These are phyloP conservation scores for Crax fasciolata DNA, from an alignment of 2,797 vertebrate genomes.

Conservation along the genomic window DNA sequence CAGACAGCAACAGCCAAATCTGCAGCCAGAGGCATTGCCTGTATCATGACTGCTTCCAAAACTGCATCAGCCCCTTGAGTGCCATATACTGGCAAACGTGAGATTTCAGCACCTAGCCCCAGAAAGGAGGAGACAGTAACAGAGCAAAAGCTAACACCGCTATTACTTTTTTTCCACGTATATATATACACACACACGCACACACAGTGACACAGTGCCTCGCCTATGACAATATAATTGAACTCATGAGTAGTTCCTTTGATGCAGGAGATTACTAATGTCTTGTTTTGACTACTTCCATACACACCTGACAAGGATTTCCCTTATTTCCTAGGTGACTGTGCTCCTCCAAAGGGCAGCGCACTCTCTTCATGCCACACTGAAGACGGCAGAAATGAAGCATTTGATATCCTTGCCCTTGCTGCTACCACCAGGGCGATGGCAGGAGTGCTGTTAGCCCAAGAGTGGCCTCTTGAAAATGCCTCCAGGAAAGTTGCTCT, in stretches of 20 bases:
- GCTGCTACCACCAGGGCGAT: background rate
- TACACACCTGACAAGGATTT: background rate
- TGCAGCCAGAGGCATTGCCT: background rate
- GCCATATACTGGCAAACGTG: background rate
- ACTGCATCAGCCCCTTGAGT: too few species aligned
- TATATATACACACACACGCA: too few species aligned
- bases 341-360: background rate
- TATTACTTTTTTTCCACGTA: background rate
- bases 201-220: too few species aligned
- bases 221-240: too few species aligned
- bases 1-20: background rate
- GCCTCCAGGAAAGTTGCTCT: constrained; percentile 13
- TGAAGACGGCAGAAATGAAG: background rate
- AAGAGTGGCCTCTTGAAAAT: constrained; percentile 12
- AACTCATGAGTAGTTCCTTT: background rate
- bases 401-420: background rate
- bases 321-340: background rate
- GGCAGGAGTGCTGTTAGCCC: background rate
- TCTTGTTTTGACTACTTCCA: background rate
- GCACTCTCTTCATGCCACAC: background rate
- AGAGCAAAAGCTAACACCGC: background rate
- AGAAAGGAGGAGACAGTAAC: background rate
- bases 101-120: background rate
- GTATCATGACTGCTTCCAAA: background rate
- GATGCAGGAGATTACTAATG: background rate